phyloP scores from a whole-genome alignment of 2,797 vertebrate species.

The Mycteria americana region DNA sequence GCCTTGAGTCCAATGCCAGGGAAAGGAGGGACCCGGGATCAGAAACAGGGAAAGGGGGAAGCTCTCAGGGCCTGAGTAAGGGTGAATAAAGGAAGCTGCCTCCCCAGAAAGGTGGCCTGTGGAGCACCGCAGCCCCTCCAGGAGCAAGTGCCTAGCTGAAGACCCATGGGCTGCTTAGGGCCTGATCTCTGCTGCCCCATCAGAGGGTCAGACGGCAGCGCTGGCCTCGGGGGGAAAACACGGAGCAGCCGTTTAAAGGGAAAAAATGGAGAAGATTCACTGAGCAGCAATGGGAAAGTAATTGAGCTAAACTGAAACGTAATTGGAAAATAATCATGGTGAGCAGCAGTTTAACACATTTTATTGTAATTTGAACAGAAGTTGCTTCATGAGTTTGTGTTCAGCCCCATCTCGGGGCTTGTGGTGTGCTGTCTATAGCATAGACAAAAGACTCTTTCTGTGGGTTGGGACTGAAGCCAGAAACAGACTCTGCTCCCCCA shows the following conservation, averaged over 20 bases:
- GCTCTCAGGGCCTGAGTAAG: background rate
- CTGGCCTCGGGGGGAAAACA: slow-evolving; percentile 17
- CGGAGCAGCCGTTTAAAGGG: slow-evolving; percentile 59
- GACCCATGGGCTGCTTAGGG: background rate
- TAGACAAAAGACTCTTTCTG: background rate
- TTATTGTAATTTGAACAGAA: slow-evolving; percentile 61
- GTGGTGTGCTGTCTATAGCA: background rate
- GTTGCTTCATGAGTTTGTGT: slow-evolving; percentile 33
- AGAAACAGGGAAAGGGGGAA: background rate
- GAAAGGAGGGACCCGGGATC: background rate
- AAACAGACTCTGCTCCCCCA: background rate
- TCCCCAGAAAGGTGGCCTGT: background rate
- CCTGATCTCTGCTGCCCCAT: background rate
- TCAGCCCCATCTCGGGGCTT: background rate
- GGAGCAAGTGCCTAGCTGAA: background rate
- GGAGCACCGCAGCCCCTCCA: accelerated
- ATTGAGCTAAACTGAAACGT: slow-evolving; percentile 79
- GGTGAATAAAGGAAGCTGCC: background rate
- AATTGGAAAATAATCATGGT: slow-evolving; percentile 71
- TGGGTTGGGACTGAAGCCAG: background rate
- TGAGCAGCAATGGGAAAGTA: slow-evolving; percentile 74
- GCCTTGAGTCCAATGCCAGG: background rate
- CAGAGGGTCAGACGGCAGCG: background rate
- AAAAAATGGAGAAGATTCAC: slow-evolving; percentile 50
- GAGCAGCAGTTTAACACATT: slow-evolving; percentile 48